Conservation (phyloP, 2,888 invertebrate genomes). For the Tetranychus truncatus region DNA sequence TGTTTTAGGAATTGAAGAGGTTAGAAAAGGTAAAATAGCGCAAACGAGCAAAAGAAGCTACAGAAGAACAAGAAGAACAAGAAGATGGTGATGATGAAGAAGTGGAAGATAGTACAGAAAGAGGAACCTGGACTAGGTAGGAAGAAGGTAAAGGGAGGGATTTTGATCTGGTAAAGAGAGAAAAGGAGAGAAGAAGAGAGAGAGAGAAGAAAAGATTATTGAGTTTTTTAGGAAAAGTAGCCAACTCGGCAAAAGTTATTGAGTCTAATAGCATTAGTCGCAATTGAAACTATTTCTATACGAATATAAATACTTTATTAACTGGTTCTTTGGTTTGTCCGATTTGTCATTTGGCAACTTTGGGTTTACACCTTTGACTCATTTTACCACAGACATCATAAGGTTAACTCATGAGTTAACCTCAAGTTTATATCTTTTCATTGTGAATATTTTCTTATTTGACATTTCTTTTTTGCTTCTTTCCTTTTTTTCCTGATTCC, state of each 20-base stretch:
- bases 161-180: constrained; percentile 4
- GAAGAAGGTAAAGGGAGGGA: neutral
- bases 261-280: neutral
- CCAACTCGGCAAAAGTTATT: constrained; percentile 1
- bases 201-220: constrained; percentile 8
- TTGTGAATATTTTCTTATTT: no score
- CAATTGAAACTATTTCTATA: neutral
- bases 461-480: no score
- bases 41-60: no score
- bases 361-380: no score
- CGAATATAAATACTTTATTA: neutral
- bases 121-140: neutral
- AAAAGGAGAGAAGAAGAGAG: constrained; percentile 1
- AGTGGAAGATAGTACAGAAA: neutral
- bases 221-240: constrained; percentile 7
- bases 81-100: neutral
- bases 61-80: no score
- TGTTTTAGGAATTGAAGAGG: neutral
- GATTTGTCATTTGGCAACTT: no score
- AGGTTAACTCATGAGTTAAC: no score
- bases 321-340: no score
- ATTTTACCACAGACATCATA: no score
- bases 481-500: no score
- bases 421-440: no score
- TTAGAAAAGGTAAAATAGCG: no score